phyloP scores from a whole-genome alignment of 2,888 invertebrate species.

The Calameuta idolon region DNA sequence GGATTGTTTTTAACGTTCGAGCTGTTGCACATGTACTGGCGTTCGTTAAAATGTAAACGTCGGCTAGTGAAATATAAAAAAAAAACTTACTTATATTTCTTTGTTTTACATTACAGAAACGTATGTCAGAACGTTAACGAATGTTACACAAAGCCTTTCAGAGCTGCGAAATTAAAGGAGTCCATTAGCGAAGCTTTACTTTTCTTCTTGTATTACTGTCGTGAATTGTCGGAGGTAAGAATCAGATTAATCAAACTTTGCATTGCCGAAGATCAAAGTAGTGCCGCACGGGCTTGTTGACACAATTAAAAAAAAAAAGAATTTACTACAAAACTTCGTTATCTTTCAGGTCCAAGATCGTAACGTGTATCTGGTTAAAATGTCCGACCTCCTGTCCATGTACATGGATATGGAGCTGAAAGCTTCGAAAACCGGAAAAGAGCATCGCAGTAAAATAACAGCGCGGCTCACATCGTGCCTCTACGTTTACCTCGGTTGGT shows the following conservation, averaged over 20 bases:
- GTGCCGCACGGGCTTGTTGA: constrained; percentile 10
- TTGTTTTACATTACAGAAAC: constrained; percentile 56
- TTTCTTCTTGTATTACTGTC: constrained; percentile 63
- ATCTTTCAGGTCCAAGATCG: constrained; percentile 57
- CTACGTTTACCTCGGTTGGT: constrained; percentile 57
- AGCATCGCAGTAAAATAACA: constrained; percentile 53
- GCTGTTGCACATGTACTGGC: neutral
- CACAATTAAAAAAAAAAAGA: constrained; percentile 27
- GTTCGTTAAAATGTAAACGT: neutral
- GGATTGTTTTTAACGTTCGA: neutral
- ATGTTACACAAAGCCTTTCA: constrained; percentile 61
- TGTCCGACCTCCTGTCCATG: constrained; percentile 66
- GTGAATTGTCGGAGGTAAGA: constrained; percentile 61
- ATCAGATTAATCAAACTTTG: neutral
- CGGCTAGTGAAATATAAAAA: neutral
- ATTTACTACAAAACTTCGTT: constrained; percentile 5
- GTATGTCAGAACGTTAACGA: constrained; percentile 59
- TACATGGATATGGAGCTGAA: constrained; percentile 67
- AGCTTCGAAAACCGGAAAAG: constrained; percentile 57
- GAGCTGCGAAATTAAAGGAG: constrained; percentile 63
- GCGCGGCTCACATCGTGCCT: constrained; percentile 57
- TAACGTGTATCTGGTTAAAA: constrained; percentile 61
- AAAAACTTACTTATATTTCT: neutral
- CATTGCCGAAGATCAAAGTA: neutral
- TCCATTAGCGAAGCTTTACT: constrained; percentile 63